Conservation (phyloP, 1,140 invertebrate genomes). For the Brachionus rubens region DNA sequence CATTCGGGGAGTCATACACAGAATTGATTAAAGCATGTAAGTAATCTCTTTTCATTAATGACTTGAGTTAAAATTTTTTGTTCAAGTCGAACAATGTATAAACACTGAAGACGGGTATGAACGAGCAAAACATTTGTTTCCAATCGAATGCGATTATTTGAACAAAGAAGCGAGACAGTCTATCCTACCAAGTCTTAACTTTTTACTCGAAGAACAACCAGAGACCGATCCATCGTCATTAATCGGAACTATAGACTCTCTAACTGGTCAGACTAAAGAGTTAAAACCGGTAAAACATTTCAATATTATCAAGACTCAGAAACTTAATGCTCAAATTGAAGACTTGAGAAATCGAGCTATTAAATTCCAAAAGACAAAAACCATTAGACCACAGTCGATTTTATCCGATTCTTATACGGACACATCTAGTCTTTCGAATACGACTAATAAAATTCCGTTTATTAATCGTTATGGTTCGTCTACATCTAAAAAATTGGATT, state of each 20-base stretch:
- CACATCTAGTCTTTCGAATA: not conserved
- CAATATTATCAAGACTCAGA: not conserved
- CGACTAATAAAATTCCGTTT: not conserved
- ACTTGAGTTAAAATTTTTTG: not conserved
- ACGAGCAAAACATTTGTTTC: constrained; percentile 9
- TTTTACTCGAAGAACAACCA: not conserved
- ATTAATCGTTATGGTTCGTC: not conserved
- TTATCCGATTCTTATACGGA: not conserved
- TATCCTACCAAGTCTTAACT: not conserved
- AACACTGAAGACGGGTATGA: not conserved
- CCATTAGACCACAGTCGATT: not conserved
- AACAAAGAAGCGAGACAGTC: constrained; percentile 18
- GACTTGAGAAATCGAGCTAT: not conserved
- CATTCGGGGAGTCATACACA: constrained; percentile 21
- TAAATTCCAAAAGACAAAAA: constrained; percentile 15
- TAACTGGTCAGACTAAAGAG: not conserved
- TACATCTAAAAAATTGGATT: constrained; percentile 27
- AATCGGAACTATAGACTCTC: not conserved
- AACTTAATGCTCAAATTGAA: not conserved
- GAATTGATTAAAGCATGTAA: constrained; percentile 22
- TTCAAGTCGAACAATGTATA: not conserved
- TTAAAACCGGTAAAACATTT: constrained; percentile 14
- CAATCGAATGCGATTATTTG: constrained; percentile 24
- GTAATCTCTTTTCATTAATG: not conserved
- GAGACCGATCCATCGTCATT: not conserved